Conservation (phyloP, 1,140 invertebrate genomes). For the Muscidifurax raptorellus region DNA sequence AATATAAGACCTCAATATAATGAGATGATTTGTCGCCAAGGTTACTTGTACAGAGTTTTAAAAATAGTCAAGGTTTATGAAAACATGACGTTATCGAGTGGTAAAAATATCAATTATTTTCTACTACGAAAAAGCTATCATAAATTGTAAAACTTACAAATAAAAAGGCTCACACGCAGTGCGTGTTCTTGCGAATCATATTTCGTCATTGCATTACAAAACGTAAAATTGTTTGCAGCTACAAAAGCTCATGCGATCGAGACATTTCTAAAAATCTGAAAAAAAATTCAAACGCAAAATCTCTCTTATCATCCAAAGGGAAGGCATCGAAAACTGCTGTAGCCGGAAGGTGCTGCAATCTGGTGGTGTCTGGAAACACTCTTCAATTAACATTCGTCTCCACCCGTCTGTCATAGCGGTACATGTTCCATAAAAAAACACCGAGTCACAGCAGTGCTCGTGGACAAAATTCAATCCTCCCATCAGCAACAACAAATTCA, state of each 20-base stretch:
- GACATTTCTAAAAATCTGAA: background rate
- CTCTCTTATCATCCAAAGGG: background rate
- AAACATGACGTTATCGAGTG: too few relatives aligned
- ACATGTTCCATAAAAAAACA: background rate
- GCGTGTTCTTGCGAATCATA: too few relatives aligned
- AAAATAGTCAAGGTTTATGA: too few relatives aligned
- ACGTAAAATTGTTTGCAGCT: too few relatives aligned
- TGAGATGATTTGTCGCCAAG: too few relatives aligned
- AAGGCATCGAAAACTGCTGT: background rate
- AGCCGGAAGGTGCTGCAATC: slow-evolving; percentile 38
- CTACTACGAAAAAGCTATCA: background rate
- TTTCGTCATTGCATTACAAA: too few relatives aligned
- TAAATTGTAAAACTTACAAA: too few relatives aligned
- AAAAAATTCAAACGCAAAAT: background rate
- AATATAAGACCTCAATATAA: too few relatives aligned
- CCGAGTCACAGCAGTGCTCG: background rate
- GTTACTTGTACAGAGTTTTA: too few relatives aligned
- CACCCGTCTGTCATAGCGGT: background rate
- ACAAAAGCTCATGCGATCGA: background rate
- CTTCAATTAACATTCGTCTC: background rate
- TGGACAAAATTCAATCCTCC: background rate
- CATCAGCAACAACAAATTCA: background rate
- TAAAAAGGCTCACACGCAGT: too few relatives aligned
- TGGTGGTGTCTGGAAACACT: slow-evolving; percentile 1
- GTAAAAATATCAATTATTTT: too few relatives aligned